Evolutionary conservation across 2,797 vertebrate species (phyloP).

Genomic region (Jordanella pulchra): DNA sequence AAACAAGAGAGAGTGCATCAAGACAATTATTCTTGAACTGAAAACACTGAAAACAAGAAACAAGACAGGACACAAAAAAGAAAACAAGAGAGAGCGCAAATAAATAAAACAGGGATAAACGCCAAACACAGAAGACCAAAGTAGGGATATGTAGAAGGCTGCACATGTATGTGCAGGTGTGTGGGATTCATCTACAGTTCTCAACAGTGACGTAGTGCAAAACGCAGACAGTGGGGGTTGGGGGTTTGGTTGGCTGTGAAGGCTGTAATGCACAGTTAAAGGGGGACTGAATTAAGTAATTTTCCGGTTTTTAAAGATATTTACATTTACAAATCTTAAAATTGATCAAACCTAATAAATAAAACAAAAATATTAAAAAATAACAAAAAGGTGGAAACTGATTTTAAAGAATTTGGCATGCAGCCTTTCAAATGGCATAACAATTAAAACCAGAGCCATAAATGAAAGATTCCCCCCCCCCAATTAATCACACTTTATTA

Average conservation of each 20-base stretch:
- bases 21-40: too few relatives aligned
- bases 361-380: neutral
- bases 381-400: neutral
- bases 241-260: too few relatives aligned
- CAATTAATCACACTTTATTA: too few relatives aligned
- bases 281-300: slow-evolving; percentile 25
- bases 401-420: neutral
- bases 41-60: too few relatives aligned
- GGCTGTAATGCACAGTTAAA: slow-evolving; percentile 7
- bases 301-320: slow-evolving; percentile 3
- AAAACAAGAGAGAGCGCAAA: slow-evolving; percentile 3
- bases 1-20: slow-evolving; percentile 3
- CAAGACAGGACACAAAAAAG: too few relatives aligned
- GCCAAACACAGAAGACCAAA: slow-evolving; percentile 48
- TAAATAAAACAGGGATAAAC: slow-evolving; percentile 13
- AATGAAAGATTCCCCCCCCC: too few relatives aligned
- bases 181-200: slow-evolving; percentile 17
- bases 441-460: neutral
- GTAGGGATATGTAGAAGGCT: slow-evolving; percentile 14
- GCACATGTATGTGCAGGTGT: slow-evolving; percentile 21
- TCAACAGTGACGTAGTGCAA: slow-evolving; percentile 42
- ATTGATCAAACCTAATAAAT: neutral
- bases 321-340: neutral
- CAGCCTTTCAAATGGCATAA: neutral
- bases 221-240: slow-evolving; percentile 35